Evolutionary conservation across 2,113 vertebrate species (phyloP).

Genomic region (Heterotilapia buettikoferi): DNA sequence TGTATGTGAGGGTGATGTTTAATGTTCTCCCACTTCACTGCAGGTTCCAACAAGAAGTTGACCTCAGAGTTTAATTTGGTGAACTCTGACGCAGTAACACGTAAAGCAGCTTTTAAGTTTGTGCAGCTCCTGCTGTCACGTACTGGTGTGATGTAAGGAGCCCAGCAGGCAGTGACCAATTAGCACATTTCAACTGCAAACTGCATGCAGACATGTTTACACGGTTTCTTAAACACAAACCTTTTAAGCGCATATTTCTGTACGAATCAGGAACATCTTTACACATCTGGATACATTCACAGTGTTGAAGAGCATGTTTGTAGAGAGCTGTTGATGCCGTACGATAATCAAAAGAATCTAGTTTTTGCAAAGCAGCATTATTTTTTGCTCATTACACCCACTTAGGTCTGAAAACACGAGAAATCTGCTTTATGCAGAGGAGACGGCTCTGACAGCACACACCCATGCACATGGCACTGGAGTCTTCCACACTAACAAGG

Average conservation of each 20-base stretch:
- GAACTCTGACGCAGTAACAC: neutral
- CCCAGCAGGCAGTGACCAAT: neutral
- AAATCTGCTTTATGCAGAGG: neutral
- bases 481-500: conserved; percentile 32
- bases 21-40: neutral
- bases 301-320: neutral
- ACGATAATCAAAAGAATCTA: conserved; percentile 5
- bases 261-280: neutral
- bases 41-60: neutral
- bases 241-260: neutral
- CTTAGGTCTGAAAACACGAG: conserved; percentile 23
- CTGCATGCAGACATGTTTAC: neutral
- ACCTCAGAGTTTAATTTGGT: neutral
- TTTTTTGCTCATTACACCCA: conserved; percentile 42
- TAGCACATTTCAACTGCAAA: neutral
- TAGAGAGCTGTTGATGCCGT: neutral
- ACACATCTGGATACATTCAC: neutral
- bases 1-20: neutral
- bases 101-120: neutral
- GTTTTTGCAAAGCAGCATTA: conserved; percentile 1
- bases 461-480: neutral
- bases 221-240: neutral
- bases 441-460: neutral
- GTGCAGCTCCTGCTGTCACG: neutral
- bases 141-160: neutral